Base-by-base conservation (phyloP, 2,113 vertebrate species). In the Ornithorhynchus anatinus region DNA sequence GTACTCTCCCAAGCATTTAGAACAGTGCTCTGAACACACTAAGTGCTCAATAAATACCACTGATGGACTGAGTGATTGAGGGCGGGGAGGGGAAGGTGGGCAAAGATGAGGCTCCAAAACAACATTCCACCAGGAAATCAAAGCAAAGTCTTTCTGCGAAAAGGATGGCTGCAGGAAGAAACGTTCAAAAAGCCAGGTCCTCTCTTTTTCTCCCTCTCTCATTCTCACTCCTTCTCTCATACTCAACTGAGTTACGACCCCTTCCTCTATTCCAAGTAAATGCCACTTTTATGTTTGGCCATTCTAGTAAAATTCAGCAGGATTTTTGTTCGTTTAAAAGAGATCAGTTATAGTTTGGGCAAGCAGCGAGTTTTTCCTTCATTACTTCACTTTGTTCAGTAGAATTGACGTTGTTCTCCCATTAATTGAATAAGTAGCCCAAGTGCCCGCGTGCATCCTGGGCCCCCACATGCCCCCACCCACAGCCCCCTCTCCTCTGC, bases 391-490 rank as follows among this genome's bases (percentile, higher is more conserved):
- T 61, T 82, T 56, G 37, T 60, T 84, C 57, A 57, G 75, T 60
- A 70, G 72, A 82, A 90, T 61, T 73, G 45, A 87, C 77, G 69
- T 42, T 39, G n/a, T 59, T 79, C 15, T 17, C 77, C 60, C 67
- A 84, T 77, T 61, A 84, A 77, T 84, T 77, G 47, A 75, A 57
- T 59, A 82, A 70, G 78, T 63, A 39, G 17, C 40, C 70, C 66
- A 79, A 82, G 8, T 60, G 11, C 6, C 25, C 53, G 47, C 79
- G 53, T 70, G 32, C 39, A 69, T 70, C 4, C 39, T 57, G 20
- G 57, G 63, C 44, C 54, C 54, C 73, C 32, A 12, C n/a, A 16
- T 31, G 15, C 16, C 15, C 45, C 67, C 80, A 69, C 58, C 45
- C 58, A 31, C 29, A 48, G 60, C 35, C 29, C 38, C 31, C 45